These are phyloP conservation scores for Tyrophagus putrescentiae DNA, from an alignment of 1,140 invertebrate genomes.

Conservation along the genomic window DNA sequence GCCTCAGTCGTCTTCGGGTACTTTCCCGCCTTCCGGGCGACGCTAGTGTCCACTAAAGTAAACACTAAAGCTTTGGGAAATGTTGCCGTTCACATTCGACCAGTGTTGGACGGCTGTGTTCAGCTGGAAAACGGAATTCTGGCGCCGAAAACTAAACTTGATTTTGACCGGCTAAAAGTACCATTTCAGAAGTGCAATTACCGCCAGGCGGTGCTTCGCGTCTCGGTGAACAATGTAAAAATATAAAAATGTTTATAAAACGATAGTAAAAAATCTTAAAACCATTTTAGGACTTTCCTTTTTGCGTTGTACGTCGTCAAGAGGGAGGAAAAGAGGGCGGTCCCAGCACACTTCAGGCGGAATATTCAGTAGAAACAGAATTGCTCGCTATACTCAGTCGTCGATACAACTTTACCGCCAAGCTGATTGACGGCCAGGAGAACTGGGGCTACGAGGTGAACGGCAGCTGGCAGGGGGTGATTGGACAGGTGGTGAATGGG, in stretches of 20 bases:
- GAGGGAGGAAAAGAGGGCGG: no score
- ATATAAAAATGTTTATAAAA: no score
- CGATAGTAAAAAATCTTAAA: no score
- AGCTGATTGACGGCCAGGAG: not conserved
- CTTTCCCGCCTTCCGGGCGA: no score
- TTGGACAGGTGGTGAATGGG: not conserved
- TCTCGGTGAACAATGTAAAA: not conserved
- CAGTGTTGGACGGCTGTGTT: conserved; percentile 3
- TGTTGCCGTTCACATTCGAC: not conserved
- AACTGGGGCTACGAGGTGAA: not conserved
- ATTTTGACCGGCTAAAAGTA: conserved; percentile 10
- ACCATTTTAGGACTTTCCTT: not conserved
- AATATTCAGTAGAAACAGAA: conserved; percentile 4
- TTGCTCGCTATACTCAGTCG: not conserved
- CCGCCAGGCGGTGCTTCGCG: not conserved
- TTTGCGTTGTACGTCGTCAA: not conserved
- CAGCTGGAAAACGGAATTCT: not conserved
- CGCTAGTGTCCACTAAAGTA: no score
- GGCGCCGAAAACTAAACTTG: conserved; percentile 3
- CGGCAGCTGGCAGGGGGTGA: not conserved
- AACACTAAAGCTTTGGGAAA: no score
- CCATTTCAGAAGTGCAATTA: conserved; percentile 3
- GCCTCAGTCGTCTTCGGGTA: no score
- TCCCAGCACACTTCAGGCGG: no score
- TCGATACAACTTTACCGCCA: not conserved